Evolutionary conservation across 2,113 vertebrate genomes (phyloP), one percentile per base, ranked within the genome.

Genomic region (Xyliphius kryptos): DNA sequence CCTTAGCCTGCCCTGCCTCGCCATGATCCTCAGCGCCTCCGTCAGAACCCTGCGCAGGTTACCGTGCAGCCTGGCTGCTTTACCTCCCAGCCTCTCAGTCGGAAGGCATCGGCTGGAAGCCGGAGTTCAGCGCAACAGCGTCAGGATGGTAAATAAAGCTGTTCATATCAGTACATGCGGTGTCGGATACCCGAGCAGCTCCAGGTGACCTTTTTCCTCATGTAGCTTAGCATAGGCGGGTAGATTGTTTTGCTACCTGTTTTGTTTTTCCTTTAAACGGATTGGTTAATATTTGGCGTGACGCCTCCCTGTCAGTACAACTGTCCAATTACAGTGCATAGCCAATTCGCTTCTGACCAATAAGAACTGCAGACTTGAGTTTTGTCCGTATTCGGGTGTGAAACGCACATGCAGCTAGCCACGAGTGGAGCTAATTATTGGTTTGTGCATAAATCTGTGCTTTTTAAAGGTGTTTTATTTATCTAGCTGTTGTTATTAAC

Each of bases 161-260:
- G 40, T 12, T 46, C n/a, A n/a, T 46, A n/a, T 1, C 6, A 3
- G 10, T 46, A 15, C 6, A 46, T 1, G 5, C 6, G 1, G 14
- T 15, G 14, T 46, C 43, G 6, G 13, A 46, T 15, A 14, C 14
- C 43, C 3, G 43, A n/a, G 3, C n/a, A 46, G 5, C 13, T 41
- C 40, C 40, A 46, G 14, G n/a, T 46, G 43, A 46, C 43, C 43
- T 46, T 8, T 46, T 46, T 46, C 43, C 5, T 10, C n/a, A 3
- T 12, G 10, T 56, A 36, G 53, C 26, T 8, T 56, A 56, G 54
- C 36, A 22, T 52, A 21, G 19, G 21, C n/a, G n/a, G n/a, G n/a
- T n/a, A n/a, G n/a, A n/a, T n/a, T n/a, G n/a, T n/a, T n/a, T n/a
- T n/a, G n/a, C 12, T 10, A 50, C 1, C 6, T 4, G 10, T 12